Evolutionary conservation across 2,888 invertebrate genomes (phyloP), one percentile per base, ranked within the genome.

Genomic region (Gastracanthus pulcherrimus): DNA sequence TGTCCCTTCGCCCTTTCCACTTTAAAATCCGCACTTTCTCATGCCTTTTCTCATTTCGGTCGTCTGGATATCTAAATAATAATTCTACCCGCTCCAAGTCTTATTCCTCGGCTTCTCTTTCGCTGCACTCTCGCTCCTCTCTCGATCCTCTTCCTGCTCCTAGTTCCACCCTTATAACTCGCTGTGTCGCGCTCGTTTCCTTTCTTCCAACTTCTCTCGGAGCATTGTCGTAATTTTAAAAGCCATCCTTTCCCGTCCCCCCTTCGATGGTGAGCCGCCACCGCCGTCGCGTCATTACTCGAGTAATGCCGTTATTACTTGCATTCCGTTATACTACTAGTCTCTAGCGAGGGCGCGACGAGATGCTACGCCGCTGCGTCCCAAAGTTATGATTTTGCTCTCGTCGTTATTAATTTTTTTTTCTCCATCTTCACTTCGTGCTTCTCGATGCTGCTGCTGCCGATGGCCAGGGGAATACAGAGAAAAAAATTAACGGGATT

Each of bases 221-320:
- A 31, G 72, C 55, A 76, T 72, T 76, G 71, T 77, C 82, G 72
- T 80, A 67, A 80, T 80, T 82, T 82, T 80, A 72, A 82, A 82
- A 77, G 76, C 74, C 79, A 60, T 67, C 81, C 29, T 31, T n/a
- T n/a, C n/a, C n/a, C n/a, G n/a, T n/a, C n/a, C n/a, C 34, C 69
- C 38, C 38, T 31, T 55, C 75, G 58, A 66, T 80, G 60, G 48
- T 34, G 55, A 26, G 69, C 29, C 74, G 23, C 26, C 58, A 16
- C 74, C 16, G 31, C 16, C 34, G 60, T 62, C 55, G 58, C 51
- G 80, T 82, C 82, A 77, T 82, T 82, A 82, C 82, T 45, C 75
- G 77, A 80, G 74, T 82, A 80, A 80, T 80, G 80, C 80, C 80
- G 75, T 82, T 82, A 80, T 82, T 82, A 82, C 80, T 79, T 72